Evolutionary conservation across 2,797 vertebrate genomes (phyloP).

Genomic region (Ceyx erithaca): DNA sequence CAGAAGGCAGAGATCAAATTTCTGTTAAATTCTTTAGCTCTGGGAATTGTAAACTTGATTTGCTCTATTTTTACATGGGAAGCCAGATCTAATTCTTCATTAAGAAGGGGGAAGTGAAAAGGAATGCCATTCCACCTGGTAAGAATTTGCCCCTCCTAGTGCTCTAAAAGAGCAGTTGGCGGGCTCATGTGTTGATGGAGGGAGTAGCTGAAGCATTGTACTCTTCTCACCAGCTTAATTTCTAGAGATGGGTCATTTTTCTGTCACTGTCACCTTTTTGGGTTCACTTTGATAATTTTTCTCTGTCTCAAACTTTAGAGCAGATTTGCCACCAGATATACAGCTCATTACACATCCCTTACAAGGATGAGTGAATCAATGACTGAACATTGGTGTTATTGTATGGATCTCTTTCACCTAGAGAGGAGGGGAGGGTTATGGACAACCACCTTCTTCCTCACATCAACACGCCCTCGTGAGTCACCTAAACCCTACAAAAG

Average conservation of each 20-base stretch:
- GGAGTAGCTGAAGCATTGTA: not conserved
- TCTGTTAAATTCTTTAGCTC: not conserved
- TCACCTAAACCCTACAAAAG: not conserved
- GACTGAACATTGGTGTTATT: not conserved
- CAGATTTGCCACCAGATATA: not conserved
- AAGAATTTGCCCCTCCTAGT: not conserved
- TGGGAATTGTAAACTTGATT: not conserved
- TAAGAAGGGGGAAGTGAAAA: not conserved
- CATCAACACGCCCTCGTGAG: not conserved
- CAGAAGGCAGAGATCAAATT: not conserved
- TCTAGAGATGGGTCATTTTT: not conserved
- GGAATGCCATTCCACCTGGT: not conserved
- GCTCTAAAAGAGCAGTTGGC: not conserved
- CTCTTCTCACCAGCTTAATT: not conserved
- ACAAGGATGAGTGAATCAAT: not conserved
- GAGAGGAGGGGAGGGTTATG: not conserved
- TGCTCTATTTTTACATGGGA: not conserved
- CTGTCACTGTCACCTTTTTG: not conserved
- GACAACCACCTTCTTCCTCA: not conserved
- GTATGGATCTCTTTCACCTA: not conserved
- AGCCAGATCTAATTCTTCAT: not conserved
- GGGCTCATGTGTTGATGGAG: not conserved
- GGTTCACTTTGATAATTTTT: not conserved
- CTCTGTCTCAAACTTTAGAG: not conserved
- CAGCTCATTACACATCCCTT: not conserved